These are phyloP conservation scores for Nymphalis polychloros DNA, from an alignment of 2,888 invertebrate species.

Conservation along the genomic window DNA sequence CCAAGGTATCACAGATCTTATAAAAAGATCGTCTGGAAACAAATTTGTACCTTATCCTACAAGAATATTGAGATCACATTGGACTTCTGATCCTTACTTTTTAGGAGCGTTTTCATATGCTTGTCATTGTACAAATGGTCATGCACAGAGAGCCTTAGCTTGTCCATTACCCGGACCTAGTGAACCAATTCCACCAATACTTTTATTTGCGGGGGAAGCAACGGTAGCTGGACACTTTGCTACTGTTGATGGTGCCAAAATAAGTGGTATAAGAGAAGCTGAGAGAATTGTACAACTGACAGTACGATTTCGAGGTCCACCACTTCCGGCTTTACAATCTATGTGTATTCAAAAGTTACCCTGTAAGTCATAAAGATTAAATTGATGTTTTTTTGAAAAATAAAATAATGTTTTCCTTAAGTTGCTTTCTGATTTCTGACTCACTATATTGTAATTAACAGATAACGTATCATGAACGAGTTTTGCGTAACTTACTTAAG, in stretches of 20 bases:
- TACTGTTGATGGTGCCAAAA: constrained; percentile 88
- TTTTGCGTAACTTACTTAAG: constrained; percentile 51
- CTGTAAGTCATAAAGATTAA: constrained; percentile 7
- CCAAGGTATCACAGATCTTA: constrained; percentile 83
- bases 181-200: constrained; percentile 83
- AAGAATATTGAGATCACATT: constrained; percentile 85
- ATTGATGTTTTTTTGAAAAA: background rate
- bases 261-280: constrained; percentile 90
- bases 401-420: background rate
- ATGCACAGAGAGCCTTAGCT: constrained; percentile 77
- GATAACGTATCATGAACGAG: constrained; percentile 48
- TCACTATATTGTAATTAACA: constrained; percentile 36
- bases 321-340: constrained; percentile 47
- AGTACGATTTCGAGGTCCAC: constrained; percentile 74
- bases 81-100: constrained; percentile 88
- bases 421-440: background rate
- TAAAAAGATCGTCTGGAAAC: constrained; percentile 84
- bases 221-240: constrained; percentile 87
- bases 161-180: constrained; percentile 84
- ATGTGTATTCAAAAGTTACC: constrained; percentile 8
- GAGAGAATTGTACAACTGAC: constrained; percentile 86
- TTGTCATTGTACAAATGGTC: constrained; percentile 61
- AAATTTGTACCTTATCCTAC: constrained; percentile 85
- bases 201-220: constrained; percentile 92
- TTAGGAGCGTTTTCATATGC: constrained; percentile 86